A percentile compares a stretch with the other conserved stretches of the same genome.
These are phyloP conservation scores for Perognathus longimembris DNA, from an alignment of 2,113 vertebrate species.

Conservation along the genomic window DNA sequence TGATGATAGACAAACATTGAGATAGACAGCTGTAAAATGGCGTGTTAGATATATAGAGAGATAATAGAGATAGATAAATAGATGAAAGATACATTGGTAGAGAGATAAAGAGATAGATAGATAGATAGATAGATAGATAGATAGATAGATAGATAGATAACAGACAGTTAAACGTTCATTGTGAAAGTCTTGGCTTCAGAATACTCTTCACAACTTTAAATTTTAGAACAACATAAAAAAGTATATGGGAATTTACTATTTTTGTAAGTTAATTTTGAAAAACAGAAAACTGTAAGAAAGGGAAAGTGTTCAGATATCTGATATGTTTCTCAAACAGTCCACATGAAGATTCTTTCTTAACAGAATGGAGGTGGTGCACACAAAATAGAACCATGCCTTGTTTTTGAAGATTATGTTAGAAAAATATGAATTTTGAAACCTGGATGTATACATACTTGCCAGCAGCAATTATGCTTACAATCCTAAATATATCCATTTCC, in stretches of 20 bases:
- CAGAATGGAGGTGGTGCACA: not conserved
- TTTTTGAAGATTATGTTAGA: slow-evolving; percentile 21
- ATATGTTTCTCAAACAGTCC: not conserved
- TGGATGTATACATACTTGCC: not conserved
- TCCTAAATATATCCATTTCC: slow-evolving; percentile 42
- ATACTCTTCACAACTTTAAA: not conserved
- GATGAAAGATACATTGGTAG: no score
- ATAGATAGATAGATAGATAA: no score
- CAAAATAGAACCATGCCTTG: slow-evolving; percentile 16
- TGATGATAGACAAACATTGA: no score
- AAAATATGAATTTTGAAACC: slow-evolving; percentile 24
- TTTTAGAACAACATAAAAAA: not conserved
- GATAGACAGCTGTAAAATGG: no score
- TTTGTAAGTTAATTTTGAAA: slow-evolving; percentile 50
- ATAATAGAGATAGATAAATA: no score
- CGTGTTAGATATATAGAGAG: no score
- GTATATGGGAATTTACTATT: slow-evolving; percentile 2
- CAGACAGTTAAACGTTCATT: not conserved
- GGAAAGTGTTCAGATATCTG: not conserved
- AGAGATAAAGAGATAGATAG: no score
- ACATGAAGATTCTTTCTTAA: not conserved
- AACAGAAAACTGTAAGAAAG: not conserved
- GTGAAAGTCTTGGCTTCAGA: slow-evolving; percentile 1
- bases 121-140: no score
- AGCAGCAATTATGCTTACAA: slow-evolving; percentile 43